Percentiles rank a stretch among this genome's conserved stretches.
Evolutionary conservation across 2,888 invertebrate genomes (phyloP).

Genomic region (Gryllus longicercus): DNA sequence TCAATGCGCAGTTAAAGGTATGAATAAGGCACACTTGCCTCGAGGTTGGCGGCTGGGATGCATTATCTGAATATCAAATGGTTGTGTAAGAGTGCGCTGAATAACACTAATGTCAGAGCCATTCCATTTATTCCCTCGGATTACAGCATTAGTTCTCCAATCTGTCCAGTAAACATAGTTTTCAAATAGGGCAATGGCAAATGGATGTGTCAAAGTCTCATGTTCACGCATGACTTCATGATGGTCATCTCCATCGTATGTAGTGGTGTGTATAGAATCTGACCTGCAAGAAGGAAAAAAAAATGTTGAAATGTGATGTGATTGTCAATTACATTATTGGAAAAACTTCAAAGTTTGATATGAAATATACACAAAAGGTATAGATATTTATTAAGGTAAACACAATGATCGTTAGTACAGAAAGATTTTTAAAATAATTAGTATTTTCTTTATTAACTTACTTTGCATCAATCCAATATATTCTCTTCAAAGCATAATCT

Average conservation of each 20-base stretch:
- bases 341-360: too few species aligned
- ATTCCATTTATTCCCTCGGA: slow-evolving; percentile 84
- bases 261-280: slow-evolving; percentile 80
- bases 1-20: background rate
- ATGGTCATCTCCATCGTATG: slow-evolving; percentile 74
- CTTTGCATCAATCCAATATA: slow-evolving; percentile 85
- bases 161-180: slow-evolving; percentile 91
- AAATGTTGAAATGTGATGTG: background rate
- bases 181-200: slow-evolving; percentile 82
- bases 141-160: slow-evolving; percentile 84
- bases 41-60: slow-evolving; percentile 72
- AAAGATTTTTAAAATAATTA: background rate
- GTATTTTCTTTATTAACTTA: slow-evolving; percentile 37
- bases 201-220: slow-evolving; percentile 78
- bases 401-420: too few species aligned
- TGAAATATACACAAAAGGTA: too few species aligned
- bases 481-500: slow-evolving; percentile 67
- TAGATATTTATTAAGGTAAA: too few species aligned
- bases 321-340: too few species aligned
- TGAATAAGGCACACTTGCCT: slow-evolving; percentile 42
- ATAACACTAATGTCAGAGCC: slow-evolving; percentile 71
- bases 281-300: slow-evolving; percentile 54
- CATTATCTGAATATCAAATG: slow-evolving; percentile 83
- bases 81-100: slow-evolving; percentile 79
- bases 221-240: slow-evolving; percentile 68